Evolutionary conservation across 1,140 invertebrate species (phyloP).

Genomic region (Drosophila sulfurigaster): DNA sequence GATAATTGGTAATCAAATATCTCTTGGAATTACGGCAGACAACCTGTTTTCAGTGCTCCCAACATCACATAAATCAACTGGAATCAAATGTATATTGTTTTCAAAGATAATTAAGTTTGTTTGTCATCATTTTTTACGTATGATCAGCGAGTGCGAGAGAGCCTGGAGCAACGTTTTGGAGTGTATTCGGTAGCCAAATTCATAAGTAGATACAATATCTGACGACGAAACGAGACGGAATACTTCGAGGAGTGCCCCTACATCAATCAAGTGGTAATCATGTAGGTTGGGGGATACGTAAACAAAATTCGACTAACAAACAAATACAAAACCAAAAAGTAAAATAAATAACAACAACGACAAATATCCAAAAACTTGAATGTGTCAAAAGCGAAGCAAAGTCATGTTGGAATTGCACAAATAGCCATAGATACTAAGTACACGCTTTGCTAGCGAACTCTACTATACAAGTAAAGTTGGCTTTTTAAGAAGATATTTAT

Average conservation of each 20-base stretch:
- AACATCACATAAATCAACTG: slow-evolving; percentile 17
- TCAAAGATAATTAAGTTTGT: slow-evolving; percentile 30
- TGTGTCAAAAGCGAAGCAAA: slow-evolving; percentile 27
- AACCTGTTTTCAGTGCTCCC: slow-evolving; percentile 13
- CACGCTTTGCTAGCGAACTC: background rate
- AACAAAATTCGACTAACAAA: slow-evolving; percentile 28
- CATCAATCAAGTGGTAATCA: slow-evolving; percentile 78
- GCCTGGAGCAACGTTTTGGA: slow-evolving; percentile 13
- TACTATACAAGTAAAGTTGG: slow-evolving; percentile 6
- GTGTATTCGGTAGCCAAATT: slow-evolving; percentile 57
- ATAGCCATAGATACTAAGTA: slow-evolving; percentile 11
- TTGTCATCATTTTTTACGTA: slow-evolving; percentile 14
- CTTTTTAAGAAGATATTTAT: background rate
- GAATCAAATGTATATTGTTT: slow-evolving; percentile 29
- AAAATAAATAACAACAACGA: slow-evolving; percentile 3
- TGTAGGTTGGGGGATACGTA: slow-evolving; percentile 53
- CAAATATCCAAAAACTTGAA: slow-evolving; percentile 6
- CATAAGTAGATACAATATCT: slow-evolving; percentile 38
- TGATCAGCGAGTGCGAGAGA: background rate
- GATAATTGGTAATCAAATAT: background rate
- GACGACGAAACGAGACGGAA: slow-evolving; percentile 31
- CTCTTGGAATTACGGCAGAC: background rate
- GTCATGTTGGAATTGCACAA: slow-evolving; percentile 8
- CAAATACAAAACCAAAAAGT: background rate
- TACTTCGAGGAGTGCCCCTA: slow-evolving; percentile 64